Base-by-base conservation (phyloP, 2,797 vertebrate genomes). In the Pelodytes ibericus region DNA sequence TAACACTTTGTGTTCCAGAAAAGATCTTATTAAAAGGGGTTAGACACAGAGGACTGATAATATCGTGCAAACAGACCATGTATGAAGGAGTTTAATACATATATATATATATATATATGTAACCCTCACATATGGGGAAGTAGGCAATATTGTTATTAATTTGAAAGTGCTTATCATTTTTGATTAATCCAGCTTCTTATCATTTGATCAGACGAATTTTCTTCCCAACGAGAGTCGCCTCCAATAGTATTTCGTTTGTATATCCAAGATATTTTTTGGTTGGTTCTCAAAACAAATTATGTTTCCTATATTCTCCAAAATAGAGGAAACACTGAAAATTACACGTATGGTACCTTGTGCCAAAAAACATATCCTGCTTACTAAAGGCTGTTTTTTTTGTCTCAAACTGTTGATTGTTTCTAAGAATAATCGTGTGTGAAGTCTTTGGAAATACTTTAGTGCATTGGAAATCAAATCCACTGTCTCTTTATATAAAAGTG, bases 401-500 rank as follows among this genome's bases (percentile, higher is more conserved):
- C 39, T 65, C 4, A 59, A 25, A 20, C 30, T 66, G 66, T 36
- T 39, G 62, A 18, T 51, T 65, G 59, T 73, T 58, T 71, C 58
- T n/a, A 74, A 74, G 44, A 61, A 58, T 62, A 68, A 80, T 16
- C 24, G 53, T 67, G 58, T 59, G 47, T 41, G 64, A 56, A 66
- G 24, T 60, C 29, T 60, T 71, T 60, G 13, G 18, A 39, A 18
- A 10, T 56, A 56, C 7, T 39, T 41, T 31, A 65, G 47, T 53
- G 49, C 39, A 22, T 20, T 27, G 9, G 62, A 74, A 60, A 68
- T 25, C 26, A 18, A 41, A 61, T 72, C 59, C 39, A 51, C 74
- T 47, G 61, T 74, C 57, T 61, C 70, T 47, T 76, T 70, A 60
- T 71, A 82, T 73, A 72, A 65, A 71, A 68, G 18, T 29, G 33